Evolutionary conservation across 2,888 invertebrate genomes (phyloP).

Genomic region (Hyles lineata): DNA sequence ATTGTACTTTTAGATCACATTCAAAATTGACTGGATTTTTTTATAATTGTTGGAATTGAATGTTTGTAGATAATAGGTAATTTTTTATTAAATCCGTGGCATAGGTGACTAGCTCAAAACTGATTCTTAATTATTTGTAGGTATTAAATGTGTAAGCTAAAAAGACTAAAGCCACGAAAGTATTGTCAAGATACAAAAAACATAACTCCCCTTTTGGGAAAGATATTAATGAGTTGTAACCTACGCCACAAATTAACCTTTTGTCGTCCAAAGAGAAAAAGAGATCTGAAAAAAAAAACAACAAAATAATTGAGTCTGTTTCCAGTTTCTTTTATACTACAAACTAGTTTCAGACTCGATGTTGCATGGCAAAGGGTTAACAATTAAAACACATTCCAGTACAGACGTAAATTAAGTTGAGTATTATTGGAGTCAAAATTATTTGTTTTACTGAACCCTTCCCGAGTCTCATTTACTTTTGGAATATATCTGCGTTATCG

Average conservation of each 20-base stretch:
- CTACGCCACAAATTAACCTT: not conserved
- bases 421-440: not conserved
- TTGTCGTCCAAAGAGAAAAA: not conserved
- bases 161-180: not conserved
- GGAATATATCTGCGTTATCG: not conserved
- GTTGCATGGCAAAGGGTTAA: conserved; percentile 5
- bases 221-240: not conserved
- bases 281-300: not conserved
- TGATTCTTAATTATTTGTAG: not conserved
- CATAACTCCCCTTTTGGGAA: too few relatives aligned
- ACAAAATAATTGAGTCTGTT: not conserved
- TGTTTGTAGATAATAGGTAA: not conserved
- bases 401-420: not conserved
- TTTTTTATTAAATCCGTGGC: not conserved
- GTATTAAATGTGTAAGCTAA: not conserved
- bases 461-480: not conserved
- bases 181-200: too few relatives aligned
- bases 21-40: not conserved
- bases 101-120: not conserved
- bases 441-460: not conserved
- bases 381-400: not conserved
- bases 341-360: not conserved
- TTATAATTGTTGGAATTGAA: not conserved
- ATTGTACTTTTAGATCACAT: not conserved
- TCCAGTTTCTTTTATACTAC: not conserved